Base-by-base conservation (phyloP, 2,797 vertebrate species). In the Enteromius radiatus region DNA sequence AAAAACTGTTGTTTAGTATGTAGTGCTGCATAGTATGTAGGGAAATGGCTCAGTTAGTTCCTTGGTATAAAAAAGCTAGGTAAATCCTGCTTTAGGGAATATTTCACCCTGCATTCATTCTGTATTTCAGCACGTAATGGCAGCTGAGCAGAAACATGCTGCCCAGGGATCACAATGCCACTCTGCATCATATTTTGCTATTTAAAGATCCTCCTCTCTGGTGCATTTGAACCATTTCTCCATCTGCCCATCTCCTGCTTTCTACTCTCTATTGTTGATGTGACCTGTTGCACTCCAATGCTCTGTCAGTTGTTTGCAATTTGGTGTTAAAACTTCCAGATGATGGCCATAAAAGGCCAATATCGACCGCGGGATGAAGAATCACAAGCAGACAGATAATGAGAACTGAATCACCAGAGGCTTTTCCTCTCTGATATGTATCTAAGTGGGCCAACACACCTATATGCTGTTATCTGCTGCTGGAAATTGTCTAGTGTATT, bases 281-380 rank as follows among this genome's bases (percentile, higher is more conserved):
- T 63, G 77, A 73, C 75, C 81, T 76, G 78, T 77, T 80, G 83
- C 81, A 84, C 83, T 56, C 23, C 73, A 86, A 76, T 61, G 75
- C 78, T 59, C 54, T 84, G 79, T 79, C 76, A 71, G 68, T 36
- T 81, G 71, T 73, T 78, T 79, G 49, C 73, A 81, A 81, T 78
- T 84, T 81, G 41, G 47, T 1, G 23, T 47, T 49, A 61, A 75
- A 82, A 86, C 64, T 81, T 82, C 75, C 26, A 49, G 69, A 59
- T 76, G 79, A 76, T 54, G 56, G 49, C 67, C 52, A 63, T 81
- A 59, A 82, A 88, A 86, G 84, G 83, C 67, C 78, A 87, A 73
- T 43, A 63, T 69, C 69, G 74, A 81, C 82, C 76, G 17, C 36
- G 21, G 68, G 73, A 79, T 76, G 65, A 81, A 38, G 81, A 69